Conservation (phyloP, 2,113 vertebrate genomes). For the Paracanthobrama guichenoti region DNA sequence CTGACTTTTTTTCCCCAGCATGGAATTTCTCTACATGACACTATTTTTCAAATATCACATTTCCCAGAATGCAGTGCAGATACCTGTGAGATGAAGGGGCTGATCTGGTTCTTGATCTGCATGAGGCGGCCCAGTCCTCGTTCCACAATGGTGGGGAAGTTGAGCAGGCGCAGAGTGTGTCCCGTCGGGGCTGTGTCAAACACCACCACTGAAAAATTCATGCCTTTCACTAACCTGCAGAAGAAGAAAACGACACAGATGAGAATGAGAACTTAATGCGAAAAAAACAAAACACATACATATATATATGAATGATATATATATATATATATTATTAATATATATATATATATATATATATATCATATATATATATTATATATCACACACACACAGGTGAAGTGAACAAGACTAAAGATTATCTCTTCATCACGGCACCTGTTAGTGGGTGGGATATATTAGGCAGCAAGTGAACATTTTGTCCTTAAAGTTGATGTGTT, state of each 20-base stretch:
- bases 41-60: not conserved
- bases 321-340: too few species aligned
- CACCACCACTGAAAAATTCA: slow-evolving; percentile 97
- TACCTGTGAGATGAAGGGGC: slow-evolving; percentile 96
- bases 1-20: not conserved
- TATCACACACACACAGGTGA: too few species aligned
- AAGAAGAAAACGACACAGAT: not conserved
- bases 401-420: too few species aligned
- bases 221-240: slow-evolving; percentile 91
- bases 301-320: too few species aligned
- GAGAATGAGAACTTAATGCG: not conserved
- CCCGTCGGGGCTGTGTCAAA: slow-evolving; percentile 95
- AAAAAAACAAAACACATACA: too few species aligned
- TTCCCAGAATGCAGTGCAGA: slow-evolving; percentile 1
- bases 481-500: too few species aligned
- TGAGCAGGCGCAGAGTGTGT: slow-evolving; percentile 91
- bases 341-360: too few species aligned
- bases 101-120: slow-evolving; percentile 99
- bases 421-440: too few species aligned
- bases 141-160: slow-evolving; percentile 96
- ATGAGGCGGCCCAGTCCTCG: slow-evolving; percentile 91
- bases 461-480: too few species aligned
- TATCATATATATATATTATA: too few species aligned
- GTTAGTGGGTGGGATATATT: too few species aligned
- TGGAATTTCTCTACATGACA: not conserved